These are phyloP conservation scores for Octodon degus DNA, from an alignment of 2,113 vertebrate genomes.

Conservation along the genomic window DNA sequence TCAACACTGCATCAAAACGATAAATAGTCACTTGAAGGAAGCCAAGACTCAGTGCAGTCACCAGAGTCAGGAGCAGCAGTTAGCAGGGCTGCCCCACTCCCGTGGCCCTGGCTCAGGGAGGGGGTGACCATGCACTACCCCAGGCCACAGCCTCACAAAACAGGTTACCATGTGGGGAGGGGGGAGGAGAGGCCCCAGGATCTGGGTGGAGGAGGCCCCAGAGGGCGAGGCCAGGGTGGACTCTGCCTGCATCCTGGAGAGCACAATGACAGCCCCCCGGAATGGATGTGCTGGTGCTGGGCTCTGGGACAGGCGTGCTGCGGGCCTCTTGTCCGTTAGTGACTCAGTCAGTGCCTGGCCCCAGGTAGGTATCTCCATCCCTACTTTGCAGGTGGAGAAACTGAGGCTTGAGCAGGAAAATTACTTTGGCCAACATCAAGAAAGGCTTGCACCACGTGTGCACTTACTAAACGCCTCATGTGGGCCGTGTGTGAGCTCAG, in stretches of 20 bases:
- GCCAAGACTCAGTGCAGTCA: conserved; percentile 79
- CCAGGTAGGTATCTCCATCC: not conserved
- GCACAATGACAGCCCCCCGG: fast-evolving
- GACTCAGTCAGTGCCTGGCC: not conserved
- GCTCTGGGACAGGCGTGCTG: fast-evolving
- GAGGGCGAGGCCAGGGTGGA: not conserved
- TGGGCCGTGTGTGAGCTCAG: fast-evolving
- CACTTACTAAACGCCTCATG: not conserved
- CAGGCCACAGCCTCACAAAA: conserved; percentile 38
- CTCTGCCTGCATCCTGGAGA: not conserved
- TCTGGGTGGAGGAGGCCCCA: not conserved
- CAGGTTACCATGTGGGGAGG: not conserved
- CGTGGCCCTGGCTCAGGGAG: not conserved
- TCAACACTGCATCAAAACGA: conserved; percentile 72
- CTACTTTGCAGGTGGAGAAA: not conserved
- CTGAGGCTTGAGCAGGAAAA: not conserved
- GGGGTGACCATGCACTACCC: conserved; percentile 43
- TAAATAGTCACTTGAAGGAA: conserved; percentile 81
- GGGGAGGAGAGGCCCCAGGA: not conserved
- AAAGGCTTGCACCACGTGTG: not conserved
- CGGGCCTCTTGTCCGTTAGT: fast-evolving
- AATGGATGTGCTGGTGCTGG: not conserved
- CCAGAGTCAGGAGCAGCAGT: conserved; percentile 75
- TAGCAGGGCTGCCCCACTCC: conserved; percentile 71
- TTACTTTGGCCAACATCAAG: not conserved